Percentiles rank a stretch among this genome's conserved stretches.
phyloP scores from a whole-genome alignment of 92 coral and sea anemone genomes.

The Hydrozoanthus gracilis region DNA sequence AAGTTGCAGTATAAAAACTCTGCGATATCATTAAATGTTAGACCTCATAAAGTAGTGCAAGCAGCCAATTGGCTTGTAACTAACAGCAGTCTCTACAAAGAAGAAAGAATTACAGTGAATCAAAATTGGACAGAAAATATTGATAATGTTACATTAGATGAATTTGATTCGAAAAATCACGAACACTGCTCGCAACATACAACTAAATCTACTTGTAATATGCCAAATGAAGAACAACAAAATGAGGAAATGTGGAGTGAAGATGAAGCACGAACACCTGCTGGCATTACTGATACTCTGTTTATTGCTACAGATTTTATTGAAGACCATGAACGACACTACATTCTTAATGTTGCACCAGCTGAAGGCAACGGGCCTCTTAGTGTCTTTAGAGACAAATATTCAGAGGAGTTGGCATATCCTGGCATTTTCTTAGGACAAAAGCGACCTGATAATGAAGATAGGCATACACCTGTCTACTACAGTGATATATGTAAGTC shows the following conservation, averaged over 20 bases:
- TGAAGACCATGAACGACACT: constrained; percentile 60
- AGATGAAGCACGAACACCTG: constrained; percentile 62
- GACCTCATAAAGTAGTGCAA: constrained; percentile 60
- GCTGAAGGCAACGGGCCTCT: too few species aligned
- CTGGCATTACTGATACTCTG: constrained; percentile 57
- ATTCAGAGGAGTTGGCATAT: constrained; percentile 70
- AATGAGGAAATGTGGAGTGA: constrained; percentile 56
- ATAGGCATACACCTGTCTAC: too few species aligned
- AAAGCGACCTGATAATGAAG: constrained; percentile 59
- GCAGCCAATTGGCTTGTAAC: constrained; percentile 60
- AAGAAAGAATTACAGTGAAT: constrained; percentile 38
- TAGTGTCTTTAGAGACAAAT: too few species aligned
- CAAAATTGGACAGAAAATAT: constrained; percentile 46
- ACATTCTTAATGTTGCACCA: too few species aligned
- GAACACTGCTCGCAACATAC: neutral
- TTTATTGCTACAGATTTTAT: constrained; percentile 54
- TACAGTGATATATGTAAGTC: constrained; percentile 49
- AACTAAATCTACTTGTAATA: neutral
- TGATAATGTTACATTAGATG: neutral
- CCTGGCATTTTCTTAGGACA: constrained; percentile 65
- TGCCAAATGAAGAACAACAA: constrained; percentile 15
- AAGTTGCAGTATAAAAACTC: too few species aligned
- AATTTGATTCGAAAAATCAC: constrained; percentile 2
- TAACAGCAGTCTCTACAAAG: constrained; percentile 60
- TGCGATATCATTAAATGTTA: constrained; percentile 56